These are phyloP conservation scores for Leuctra nigra DNA, from an alignment of 2,888 invertebrate genomes.

Conservation along the genomic window DNA sequence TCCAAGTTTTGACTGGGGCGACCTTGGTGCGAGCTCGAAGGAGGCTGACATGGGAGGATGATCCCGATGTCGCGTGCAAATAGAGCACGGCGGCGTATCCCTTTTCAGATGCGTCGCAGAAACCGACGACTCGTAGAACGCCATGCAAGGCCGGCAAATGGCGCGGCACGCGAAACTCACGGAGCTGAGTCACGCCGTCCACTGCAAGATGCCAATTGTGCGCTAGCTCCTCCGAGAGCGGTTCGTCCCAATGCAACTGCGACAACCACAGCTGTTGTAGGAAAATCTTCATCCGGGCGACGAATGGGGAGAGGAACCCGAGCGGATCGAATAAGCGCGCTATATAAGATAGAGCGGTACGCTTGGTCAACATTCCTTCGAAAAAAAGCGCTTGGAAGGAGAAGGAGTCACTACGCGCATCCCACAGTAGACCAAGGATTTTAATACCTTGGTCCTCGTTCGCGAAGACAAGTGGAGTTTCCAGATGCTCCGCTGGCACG, in stretches of 20 bases:
- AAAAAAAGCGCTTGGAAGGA: neutral
- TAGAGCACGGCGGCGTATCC: slow-evolving; percentile 23
- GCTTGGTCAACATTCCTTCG: slow-evolving; percentile 12
- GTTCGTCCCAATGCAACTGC: slow-evolving; percentile 25
- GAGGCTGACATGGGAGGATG: too few relatives aligned
- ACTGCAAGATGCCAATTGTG: neutral
- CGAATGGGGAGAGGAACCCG: slow-evolving; percentile 20
- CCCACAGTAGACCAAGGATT: slow-evolving; percentile 28
- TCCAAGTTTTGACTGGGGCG: too few relatives aligned
- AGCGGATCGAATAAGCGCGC: slow-evolving; percentile 23
- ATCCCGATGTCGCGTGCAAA: too few relatives aligned
- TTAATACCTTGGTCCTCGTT: slow-evolving; percentile 22
- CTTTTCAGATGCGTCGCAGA: slow-evolving; percentile 25
- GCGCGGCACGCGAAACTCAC: slow-evolving; percentile 8
- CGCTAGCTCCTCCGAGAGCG: slow-evolving; percentile 1
- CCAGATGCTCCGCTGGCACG: too few relatives aligned
- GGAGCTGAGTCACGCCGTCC: neutral
- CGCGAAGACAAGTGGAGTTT: slow-evolving; percentile 15
- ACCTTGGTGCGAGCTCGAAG: too few relatives aligned
- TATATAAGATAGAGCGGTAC: slow-evolving; percentile 17
- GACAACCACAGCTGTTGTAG: slow-evolving; percentile 20
- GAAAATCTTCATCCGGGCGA: slow-evolving; percentile 18
- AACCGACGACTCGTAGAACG: slow-evolving; percentile 11
- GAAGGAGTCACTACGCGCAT: slow-evolving; percentile 19
- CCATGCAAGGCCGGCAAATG: neutral